Base-by-base conservation (phyloP, 1,140 invertebrate species). In the Phthorimaea operculella region DNA sequence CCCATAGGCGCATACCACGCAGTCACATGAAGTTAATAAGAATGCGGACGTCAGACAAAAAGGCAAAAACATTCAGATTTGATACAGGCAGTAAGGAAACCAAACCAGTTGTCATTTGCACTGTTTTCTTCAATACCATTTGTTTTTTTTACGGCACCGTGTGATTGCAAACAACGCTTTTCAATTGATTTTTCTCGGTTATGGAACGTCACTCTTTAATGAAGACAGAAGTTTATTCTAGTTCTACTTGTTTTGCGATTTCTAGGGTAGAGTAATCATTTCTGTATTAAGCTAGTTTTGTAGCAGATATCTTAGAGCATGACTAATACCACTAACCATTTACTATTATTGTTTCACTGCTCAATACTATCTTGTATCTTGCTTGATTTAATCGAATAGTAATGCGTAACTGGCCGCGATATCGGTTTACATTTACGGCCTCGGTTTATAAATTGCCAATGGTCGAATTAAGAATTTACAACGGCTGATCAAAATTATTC, bases 1-100 rank as follows among this genome's bases (percentile, higher is more conserved):
- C 73, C 74, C 66, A 75, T 74, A 80, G 74, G 52, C 76, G 77
- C 60, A 56, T 75, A 56, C 77, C 77, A 62, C 83, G 81, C 68
- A 82, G 76, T 75, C 82, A 80, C 66, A 84, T 84, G 78, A 87
- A 87, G 79, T 84, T 86, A 79, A 85, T 86, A 76, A 75, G 83
- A 83, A 83, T 87, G 85, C 75, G 85, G 80, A 85, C 80, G 45
- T 63, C 81, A 57, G 83, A 87, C 74, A 86, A 85, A 85, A 85
- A 86, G 74, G 64, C 75, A 68, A 87, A 88, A 86, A 82, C 86
- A 55, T 87, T 88, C 78, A 83, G 83, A 84, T 88, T 88, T 79
- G 87, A 88, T 86, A 87, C 87, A 68, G 87, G 80, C 80, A 85
- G 83, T 85, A 83, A 83, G 80, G 68, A 63, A 68, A 64, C 70